Base-by-base conservation (phyloP, 2,113 vertebrate genomes). In the Athene noctua region DNA sequence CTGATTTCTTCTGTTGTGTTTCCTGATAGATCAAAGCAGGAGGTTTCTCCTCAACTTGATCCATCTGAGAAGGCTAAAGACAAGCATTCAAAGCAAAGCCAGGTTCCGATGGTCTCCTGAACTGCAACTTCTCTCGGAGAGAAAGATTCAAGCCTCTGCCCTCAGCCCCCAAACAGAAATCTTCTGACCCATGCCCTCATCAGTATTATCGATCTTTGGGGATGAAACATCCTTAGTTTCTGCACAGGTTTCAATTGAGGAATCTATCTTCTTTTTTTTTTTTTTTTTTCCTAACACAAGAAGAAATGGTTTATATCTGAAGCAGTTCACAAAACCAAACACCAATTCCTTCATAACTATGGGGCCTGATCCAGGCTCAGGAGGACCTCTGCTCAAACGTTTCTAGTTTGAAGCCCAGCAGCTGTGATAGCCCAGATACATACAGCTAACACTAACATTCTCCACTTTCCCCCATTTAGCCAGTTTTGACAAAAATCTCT, bases 391-490 rank as follows among this genome's bases (percentile, higher is more conserved):
- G 55, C 40, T 62, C 66, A 61, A 54, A 38, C 63, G 47, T 26
- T 26, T 30, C 63, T 55, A 16, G 16, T 66, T n/a, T 44, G 34
- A 77, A 88, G 29, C 23, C 49, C 63, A 65, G 58, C 32, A 57
- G 23, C 5, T 30, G 13, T 3, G 11, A 10, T 1, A 49, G 32
- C 54, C 25, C 42, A 54, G 67, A 26, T 32, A n/a, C n/a, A 15
- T 8, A 23, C 4, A 86, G 40, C 66, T 44, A 47, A 27, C 58
- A 26, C 15, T 11, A 10, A 29, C 14, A 9, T 14, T 46, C 59
- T 30, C 25, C 9, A 9, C 44, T 67, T 52, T 52, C 30, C 34
- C 27, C 14, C 0, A 0, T n/a, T 72, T 25, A 78, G 23, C 6
- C 0, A 1, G 20, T 62, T 84, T 54, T 42, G 59, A 72, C 34